phyloP scores from a whole-genome alignment of 2,888 invertebrate genomes.

The Zonitis immaculata region DNA sequence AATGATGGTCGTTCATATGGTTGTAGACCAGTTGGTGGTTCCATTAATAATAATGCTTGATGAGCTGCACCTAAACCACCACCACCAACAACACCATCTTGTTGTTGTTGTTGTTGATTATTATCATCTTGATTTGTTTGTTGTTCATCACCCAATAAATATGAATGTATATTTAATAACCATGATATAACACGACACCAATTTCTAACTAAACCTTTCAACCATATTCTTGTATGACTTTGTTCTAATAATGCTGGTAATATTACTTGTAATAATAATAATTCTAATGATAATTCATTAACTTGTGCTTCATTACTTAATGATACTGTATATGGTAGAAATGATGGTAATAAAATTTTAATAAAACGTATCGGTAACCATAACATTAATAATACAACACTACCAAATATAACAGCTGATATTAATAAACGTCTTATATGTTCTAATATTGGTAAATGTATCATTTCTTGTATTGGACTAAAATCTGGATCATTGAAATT shows the following conservation, averaged over 20 bases:
- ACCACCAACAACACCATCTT: slow-evolving; percentile 24
- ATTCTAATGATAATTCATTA: slow-evolving; percentile 90
- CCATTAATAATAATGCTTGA: slow-evolving; percentile 82
- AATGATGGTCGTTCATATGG: slow-evolving; percentile 83
- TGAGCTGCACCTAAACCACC: slow-evolving; percentile 73
- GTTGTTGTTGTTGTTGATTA: slow-evolving; percentile 3
- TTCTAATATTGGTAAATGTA: slow-evolving; percentile 87
- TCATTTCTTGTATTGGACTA: slow-evolving; percentile 99
- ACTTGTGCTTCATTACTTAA: slow-evolving; percentile 78
- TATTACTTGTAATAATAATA: slow-evolving; percentile 87
- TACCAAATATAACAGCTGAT: slow-evolving; percentile 94
- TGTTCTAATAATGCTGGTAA: slow-evolving; percentile 95
- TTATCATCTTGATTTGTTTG: slow-evolving; percentile 35
- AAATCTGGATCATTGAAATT: slow-evolving; percentile 99
- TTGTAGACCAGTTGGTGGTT: slow-evolving; percentile 71
- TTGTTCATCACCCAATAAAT: slow-evolving; percentile 64
- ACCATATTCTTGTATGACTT: slow-evolving; percentile 90
- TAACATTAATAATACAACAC: slow-evolving; percentile 90
- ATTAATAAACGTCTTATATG: slow-evolving; percentile 88
- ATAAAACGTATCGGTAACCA: slow-evolving; percentile 92
- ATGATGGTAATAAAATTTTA: slow-evolving; percentile 73
- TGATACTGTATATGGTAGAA: slow-evolving; percentile 92
- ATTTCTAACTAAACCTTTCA: slow-evolving; percentile 79
- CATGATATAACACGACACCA: slow-evolving; percentile 87
- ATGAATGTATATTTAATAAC: slow-evolving; percentile 81